These are phyloP conservation scores for Lycaon pictus DNA, from an alignment of 2,113 vertebrate genomes.

Conservation along the genomic window DNA sequence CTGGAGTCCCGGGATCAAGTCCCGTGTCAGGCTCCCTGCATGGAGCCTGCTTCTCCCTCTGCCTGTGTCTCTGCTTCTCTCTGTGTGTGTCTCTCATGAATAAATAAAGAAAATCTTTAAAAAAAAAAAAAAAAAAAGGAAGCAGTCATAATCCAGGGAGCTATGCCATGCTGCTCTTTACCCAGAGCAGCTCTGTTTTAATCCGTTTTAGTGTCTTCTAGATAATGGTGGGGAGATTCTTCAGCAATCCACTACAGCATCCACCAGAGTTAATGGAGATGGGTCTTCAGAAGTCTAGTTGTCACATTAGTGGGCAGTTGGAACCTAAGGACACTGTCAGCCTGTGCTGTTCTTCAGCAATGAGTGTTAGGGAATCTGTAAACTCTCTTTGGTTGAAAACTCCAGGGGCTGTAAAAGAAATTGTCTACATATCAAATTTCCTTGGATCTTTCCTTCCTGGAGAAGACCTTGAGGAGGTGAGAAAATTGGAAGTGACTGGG, in stretches of 20 bases:
- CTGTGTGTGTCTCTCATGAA: no score
- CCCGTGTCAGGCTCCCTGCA: no score
- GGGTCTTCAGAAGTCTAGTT: background rate
- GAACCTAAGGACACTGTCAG: background rate
- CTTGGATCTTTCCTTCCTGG: background rate
- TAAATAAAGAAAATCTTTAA: no score
- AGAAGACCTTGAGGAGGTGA: background rate
- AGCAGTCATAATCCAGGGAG: no score
- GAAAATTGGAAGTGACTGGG: background rate
- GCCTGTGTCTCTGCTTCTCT: no score
- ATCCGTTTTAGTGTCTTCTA: background rate
- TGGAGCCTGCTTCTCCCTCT: no score
- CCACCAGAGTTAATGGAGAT: background rate
- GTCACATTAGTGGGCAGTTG: background rate
- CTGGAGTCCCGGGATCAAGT: no score
- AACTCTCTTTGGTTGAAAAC: background rate
- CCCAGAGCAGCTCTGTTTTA: background rate
- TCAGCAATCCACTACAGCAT: background rate
- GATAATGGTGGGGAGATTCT: background rate
- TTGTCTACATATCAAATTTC: background rate
- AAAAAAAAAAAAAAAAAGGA: no score
- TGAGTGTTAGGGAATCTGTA: background rate
- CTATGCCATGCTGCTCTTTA: background rate
- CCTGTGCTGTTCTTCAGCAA: background rate
- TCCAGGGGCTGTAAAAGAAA: background rate